Evolutionary conservation across 2,888 invertebrate species (phyloP).

Genomic region (Lasioglossum villosulum): DNA sequence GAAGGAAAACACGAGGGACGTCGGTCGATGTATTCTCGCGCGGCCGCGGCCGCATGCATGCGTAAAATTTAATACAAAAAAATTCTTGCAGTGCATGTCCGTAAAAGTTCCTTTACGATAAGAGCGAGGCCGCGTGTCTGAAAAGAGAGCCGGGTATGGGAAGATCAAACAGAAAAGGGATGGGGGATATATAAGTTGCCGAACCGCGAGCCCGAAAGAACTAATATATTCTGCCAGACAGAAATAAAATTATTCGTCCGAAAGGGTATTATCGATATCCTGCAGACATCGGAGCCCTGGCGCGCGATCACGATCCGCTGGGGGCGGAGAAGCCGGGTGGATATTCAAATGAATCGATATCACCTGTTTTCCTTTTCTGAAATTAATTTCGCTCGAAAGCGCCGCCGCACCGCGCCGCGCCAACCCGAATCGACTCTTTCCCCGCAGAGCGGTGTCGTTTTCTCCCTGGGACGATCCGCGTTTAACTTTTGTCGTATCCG

Average conservation of each 20-base stretch:
- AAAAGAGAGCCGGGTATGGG: slow-evolving; percentile 36
- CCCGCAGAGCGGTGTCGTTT: slow-evolving; percentile 25
- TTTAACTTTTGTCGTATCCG: slow-evolving; percentile 33
- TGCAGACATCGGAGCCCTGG: slow-evolving; percentile 32
- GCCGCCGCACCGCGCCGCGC: neutral
- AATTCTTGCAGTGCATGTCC: slow-evolving; percentile 60
- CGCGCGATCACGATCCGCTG: neutral
- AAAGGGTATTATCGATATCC: slow-evolving; percentile 79
- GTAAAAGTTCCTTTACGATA: slow-evolving; percentile 70
- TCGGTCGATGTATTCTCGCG: neutral
- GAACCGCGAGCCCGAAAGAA: slow-evolving; percentile 62
- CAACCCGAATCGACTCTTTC: neutral
- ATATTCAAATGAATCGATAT: slow-evolving; percentile 79
- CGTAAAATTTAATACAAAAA: slow-evolving; percentile 68
- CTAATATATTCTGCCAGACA: slow-evolving; percentile 74
- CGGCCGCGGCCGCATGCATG: slow-evolving; percentile 15
- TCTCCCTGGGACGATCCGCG: slow-evolving; percentile 6
- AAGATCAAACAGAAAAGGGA: slow-evolving; percentile 62
- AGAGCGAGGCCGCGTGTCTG: slow-evolving; percentile 47
- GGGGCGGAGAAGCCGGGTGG: slow-evolving; percentile 21
- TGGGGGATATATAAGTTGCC: slow-evolving; percentile 66
- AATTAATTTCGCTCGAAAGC: slow-evolving; percentile 72
- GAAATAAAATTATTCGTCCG: slow-evolving; percentile 80
- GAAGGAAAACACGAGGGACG: neutral
- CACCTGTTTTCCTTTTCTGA: slow-evolving; percentile 72